These are phyloP conservation scores for Timandra comae DNA, from an alignment of 2,888 invertebrate species.

Conservation along the genomic window DNA sequence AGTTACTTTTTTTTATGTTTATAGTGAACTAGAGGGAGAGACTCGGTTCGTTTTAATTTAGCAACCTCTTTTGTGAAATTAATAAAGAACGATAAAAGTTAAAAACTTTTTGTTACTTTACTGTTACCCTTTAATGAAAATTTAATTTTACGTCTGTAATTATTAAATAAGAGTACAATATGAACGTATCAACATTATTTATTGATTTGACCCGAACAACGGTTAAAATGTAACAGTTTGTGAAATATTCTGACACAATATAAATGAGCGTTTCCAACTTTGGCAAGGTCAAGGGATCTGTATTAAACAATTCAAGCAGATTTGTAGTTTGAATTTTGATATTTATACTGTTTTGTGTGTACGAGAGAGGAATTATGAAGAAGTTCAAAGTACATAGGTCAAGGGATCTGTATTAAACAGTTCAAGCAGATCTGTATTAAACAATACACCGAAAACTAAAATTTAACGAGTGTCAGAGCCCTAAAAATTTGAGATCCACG, in stretches of 20 bases:
- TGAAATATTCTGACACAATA: conserved; percentile 29
- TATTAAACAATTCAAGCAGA: conserved; percentile 18
- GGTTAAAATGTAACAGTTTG: conserved; percentile 23
- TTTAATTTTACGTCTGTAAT: not conserved
- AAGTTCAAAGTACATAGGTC: no score
- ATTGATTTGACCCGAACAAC: conserved; percentile 24
- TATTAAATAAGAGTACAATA: not conserved
- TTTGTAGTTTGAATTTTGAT: conserved; percentile 11
- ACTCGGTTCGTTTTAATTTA: no score
- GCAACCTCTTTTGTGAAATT: no score
- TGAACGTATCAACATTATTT: conserved; percentile 21
- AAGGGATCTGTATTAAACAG: conserved; percentile 27
- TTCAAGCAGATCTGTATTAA: conserved; percentile 14
- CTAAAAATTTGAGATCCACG: no score
- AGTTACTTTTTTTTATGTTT: no score
- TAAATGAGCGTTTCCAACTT: conserved; percentile 25
- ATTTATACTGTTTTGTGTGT: no score
- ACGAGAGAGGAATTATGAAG: conserved; percentile 7
- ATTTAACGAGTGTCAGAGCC: no score
- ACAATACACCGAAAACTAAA: no score
- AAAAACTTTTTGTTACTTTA: no score
- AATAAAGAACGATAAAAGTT: no score
- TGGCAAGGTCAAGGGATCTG: conserved; percentile 32
- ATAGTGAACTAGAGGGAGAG: no score
- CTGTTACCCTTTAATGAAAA: no score